phyloP scores from a whole-genome alignment of 2,888 invertebrate species.

The Oligia strigilis region DNA sequence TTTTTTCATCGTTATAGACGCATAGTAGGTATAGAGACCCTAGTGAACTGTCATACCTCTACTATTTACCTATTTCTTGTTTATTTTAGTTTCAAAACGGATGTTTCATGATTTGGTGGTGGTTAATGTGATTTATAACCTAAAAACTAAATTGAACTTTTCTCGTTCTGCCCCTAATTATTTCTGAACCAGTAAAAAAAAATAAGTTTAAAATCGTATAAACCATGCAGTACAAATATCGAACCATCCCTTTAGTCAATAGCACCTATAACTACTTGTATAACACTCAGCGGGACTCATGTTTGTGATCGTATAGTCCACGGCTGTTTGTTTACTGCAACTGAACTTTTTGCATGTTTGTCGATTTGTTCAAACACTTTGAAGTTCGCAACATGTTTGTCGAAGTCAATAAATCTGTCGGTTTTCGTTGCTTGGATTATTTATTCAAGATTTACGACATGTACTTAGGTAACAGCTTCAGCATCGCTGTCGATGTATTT shows the following conservation, averaged over 20 bases:
- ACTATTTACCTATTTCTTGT: no score
- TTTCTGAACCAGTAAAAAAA: not conserved
- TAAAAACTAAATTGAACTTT: not conserved
- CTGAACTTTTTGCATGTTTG: slow-evolving; percentile 51
- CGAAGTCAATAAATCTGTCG: slow-evolving; percentile 48
- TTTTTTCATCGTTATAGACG: not conserved
- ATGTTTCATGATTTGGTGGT: not conserved
- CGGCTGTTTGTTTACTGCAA: slow-evolving; percentile 38
- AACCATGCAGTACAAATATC: not conserved
- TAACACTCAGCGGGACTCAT: slow-evolving; percentile 51
- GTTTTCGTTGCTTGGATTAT: slow-evolving; percentile 20
- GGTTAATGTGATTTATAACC: not conserved
- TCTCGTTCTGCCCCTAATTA: not conserved
- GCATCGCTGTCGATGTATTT: not conserved
- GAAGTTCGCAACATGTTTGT: slow-evolving; percentile 37
- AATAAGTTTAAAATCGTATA: not conserved
- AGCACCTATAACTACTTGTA: slow-evolving; percentile 36
- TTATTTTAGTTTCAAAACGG: not conserved
- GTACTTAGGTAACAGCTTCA: not conserved
- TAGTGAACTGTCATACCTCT: not conserved
- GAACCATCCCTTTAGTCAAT: slow-evolving; percentile 10
- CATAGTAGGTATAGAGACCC: not conserved
- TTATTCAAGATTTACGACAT: slow-evolving; percentile 29
- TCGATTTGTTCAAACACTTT: slow-evolving; percentile 46
- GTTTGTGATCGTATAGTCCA: slow-evolving; percentile 36